Evolutionary conservation across 2,797 vertebrate genomes (phyloP), one percentile per base, ranked within the genome.

Genomic region (Sebastes steindachneri): DNA sequence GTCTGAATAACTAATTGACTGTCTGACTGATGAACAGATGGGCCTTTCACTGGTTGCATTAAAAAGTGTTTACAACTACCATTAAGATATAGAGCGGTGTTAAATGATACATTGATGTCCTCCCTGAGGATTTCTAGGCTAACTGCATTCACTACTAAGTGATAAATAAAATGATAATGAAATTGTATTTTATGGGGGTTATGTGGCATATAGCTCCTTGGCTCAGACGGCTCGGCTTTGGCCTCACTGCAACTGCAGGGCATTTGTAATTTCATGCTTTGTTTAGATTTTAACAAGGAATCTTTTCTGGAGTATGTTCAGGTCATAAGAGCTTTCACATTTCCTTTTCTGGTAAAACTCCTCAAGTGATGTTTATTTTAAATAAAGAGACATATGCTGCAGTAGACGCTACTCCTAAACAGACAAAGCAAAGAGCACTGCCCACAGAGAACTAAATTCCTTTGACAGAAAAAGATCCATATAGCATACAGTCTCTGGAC

Each of bases 161-260:
- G 70, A 9, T 37, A 69, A 86, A 90, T 86, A 86, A 90, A 89
- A 83, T 63, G 51, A 83, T 7, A 83, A 77, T 82, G 7, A 77
- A 86, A 84, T 9, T 55, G 58, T 80, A 26, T 79, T 82, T 84
- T 64, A 89, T 70, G 63, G 51, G 53, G 83, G 62, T 88, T 75
- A 69, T 26, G 21, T 25, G 70, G 65, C 64, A 70, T 33, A 23
- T 48, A 79, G 75, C 67, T 79, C 23, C 23, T 73, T 71, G 67
- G 68, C 80, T 82, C 81, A 55, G 11, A 31, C 78, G 17, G 70
- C 48, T 41, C 65, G 26, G 64, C 53, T 33, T 23, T 33, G 58
- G 31, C 23, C 48, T 60, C 45, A 8, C 45, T 11, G 12, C 37
- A 25, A 53, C 23, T 28, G 9, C 3, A 54, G 21, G 79, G 57